Evolutionary conservation across 1,140 invertebrate species (phyloP).

Genomic region (Portunus trituberculatus): DNA sequence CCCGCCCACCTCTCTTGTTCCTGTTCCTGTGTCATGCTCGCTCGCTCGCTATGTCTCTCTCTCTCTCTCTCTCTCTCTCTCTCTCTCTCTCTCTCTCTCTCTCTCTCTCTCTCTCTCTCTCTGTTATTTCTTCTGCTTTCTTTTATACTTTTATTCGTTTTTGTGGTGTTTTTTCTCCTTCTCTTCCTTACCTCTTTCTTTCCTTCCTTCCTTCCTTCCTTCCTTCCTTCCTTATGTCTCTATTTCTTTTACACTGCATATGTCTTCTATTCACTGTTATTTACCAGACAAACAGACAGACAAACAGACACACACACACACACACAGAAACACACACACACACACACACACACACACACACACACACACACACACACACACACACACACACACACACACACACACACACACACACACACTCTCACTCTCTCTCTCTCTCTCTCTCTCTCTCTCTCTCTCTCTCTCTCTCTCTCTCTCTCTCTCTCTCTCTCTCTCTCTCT

Average conservation of each 20-base stretch:
- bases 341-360: too few species aligned
- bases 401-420: too few species aligned
- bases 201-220: not conserved
- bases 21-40: not conserved
- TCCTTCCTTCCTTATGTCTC: not conserved
- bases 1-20: not conserved
- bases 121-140: not conserved
- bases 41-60: not conserved
- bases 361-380: too few species aligned
- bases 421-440: too few species aligned
- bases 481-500: conserved; percentile 1
- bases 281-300: too few species aligned
- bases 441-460: not conserved
- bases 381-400: too few species aligned
- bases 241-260: too few species aligned
- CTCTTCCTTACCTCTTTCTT: not conserved
- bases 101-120: not conserved
- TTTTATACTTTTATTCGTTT: not conserved
- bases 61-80: not conserved
- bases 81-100: not conserved
- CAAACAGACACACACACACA: too few species aligned
- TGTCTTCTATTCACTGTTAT: too few species aligned
- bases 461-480: conserved; percentile 31
- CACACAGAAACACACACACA: too few species aligned
- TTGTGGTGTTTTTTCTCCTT: not conserved